phyloP scores from a whole-genome alignment of 2,888 invertebrate genomes.

The Chaitophorus viminalis region DNA sequence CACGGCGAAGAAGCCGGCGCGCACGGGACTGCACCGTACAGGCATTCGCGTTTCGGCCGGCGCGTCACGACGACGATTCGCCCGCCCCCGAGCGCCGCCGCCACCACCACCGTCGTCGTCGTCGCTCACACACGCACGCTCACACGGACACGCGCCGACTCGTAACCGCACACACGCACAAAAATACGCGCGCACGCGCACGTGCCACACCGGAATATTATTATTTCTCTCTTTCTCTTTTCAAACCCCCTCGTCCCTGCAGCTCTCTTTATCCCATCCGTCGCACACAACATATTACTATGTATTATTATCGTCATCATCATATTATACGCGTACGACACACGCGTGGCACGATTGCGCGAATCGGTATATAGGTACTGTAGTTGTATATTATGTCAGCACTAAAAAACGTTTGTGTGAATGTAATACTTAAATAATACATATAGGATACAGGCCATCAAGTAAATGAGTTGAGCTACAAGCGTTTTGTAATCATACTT shows the following conservation, averaged over 20 bases:
- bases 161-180: neutral
- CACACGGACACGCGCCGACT: neutral
- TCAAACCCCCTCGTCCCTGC: neutral
- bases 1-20: conserved; percentile 48
- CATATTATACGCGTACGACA: no score
- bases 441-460: no score
- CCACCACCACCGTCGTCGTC: neutral
- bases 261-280: no score
- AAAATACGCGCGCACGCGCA: neutral
- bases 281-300: no score
- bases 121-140: neutral
- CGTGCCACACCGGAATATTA: neutral
- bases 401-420: no score
- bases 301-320: no score
- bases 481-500: no score
- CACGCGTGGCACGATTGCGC: no score
- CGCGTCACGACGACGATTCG: conserved; percentile 54
- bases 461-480: no score
- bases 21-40: conserved; percentile 50
- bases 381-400: no score
- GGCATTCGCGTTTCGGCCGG: conserved; percentile 49
- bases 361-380: no score
- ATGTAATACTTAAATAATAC: no score
- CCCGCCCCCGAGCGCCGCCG: conserved; percentile 49
- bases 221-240: conserved; percentile 25